phyloP scores from a whole-genome alignment of 2,113 vertebrate genomes.

The Capra hircus region DNA sequence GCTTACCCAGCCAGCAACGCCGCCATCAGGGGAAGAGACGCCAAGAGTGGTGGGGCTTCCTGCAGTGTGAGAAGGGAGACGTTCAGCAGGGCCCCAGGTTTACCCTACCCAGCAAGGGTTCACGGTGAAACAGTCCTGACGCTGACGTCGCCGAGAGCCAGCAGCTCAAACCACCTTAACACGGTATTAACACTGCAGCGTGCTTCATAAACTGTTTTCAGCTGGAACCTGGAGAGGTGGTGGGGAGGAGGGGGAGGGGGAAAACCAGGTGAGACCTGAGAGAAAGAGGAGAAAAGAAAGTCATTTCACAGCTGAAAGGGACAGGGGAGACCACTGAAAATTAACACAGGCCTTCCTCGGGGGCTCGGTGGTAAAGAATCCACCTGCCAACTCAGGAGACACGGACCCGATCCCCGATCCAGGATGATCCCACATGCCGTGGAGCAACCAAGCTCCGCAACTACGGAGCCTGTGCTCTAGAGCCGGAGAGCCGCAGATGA shows the following conservation, averaged over 20 bases:
- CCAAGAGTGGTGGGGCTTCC: constrained; percentile 58
- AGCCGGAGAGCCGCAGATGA: background rate
- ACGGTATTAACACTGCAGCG: constrained; percentile 81
- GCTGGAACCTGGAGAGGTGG: constrained; percentile 59
- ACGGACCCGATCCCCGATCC: background rate
- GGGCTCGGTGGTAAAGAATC: background rate
- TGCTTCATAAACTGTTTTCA: constrained; percentile 79
- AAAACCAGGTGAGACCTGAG: accelerated
- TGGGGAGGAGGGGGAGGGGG: background rate
- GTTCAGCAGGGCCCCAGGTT: constrained; percentile 73
- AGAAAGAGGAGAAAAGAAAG: background rate
- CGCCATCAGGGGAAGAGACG: constrained; percentile 22
- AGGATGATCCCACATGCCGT: background rate
- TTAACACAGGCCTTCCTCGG: background rate
- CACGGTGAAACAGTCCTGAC: constrained; percentile 83
- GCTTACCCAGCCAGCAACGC: background rate
- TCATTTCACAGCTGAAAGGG: background rate
- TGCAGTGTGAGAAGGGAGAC: constrained; percentile 59
- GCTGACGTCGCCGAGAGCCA: constrained; percentile 82
- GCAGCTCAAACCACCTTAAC: constrained; percentile 83
- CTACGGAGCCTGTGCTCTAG: background rate
- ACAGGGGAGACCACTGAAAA: background rate
- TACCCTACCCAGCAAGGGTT: constrained; percentile 80
- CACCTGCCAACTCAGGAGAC: background rate
- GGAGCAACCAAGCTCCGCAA: background rate